These are phyloP conservation scores for Apistogramma diplotaenia DNA, from an alignment of 2,113 vertebrate species.

Conservation along the genomic window DNA sequence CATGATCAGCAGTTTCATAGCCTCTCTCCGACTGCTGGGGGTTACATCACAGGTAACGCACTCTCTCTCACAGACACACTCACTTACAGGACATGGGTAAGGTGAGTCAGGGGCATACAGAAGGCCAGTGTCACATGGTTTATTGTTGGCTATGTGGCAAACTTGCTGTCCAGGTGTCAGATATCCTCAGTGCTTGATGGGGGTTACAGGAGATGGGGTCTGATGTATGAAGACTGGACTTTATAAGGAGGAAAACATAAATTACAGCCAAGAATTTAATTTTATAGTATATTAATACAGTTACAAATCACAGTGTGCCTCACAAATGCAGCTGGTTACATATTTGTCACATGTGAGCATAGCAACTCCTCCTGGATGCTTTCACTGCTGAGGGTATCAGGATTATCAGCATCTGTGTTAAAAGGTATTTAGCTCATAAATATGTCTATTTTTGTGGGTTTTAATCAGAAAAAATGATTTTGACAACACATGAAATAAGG, in stretches of 20 bases:
- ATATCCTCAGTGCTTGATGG: neutral
- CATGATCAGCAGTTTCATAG: constrained; percentile 98
- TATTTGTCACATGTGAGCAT: neutral
- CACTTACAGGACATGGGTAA: neutral
- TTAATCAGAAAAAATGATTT: no score
- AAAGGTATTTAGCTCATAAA: no score
- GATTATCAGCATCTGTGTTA: neutral
- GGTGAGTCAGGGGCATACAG: neutral
- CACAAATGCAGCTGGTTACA: neutral
- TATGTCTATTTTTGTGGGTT: no score
- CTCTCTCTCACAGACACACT: neutral
- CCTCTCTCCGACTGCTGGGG: constrained; percentile 87
- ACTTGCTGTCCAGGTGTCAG: neutral
- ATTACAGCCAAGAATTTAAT: neutral
- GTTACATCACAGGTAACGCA: constrained; percentile 90
- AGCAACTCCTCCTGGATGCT: neutral
- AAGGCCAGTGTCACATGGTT: neutral
- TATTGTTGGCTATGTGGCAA: neutral
- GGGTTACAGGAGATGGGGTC: neutral
- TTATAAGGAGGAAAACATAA: neutral
- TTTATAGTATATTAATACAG: neutral
- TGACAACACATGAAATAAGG: no score
- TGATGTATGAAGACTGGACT: neutral
- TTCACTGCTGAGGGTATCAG: neutral
- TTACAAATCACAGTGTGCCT: neutral